Evolutionary conservation across 2,797 vertebrate genomes (phyloP).

Genomic region (Hemitrygon akajei): DNA sequence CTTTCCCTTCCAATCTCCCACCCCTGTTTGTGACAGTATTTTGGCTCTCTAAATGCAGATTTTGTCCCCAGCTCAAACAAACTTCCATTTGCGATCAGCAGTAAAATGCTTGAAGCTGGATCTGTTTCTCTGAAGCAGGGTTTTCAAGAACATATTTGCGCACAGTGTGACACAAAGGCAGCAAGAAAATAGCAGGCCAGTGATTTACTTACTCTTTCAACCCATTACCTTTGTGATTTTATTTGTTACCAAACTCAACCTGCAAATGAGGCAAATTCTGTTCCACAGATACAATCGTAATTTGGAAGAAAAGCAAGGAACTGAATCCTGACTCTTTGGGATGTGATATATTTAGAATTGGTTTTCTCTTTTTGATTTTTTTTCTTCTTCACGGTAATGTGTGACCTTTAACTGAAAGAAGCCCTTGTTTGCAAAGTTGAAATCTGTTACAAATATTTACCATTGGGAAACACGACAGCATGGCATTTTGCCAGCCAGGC

Average conservation of each 20-base stretch:
- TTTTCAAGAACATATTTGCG: slow-evolving; percentile 44
- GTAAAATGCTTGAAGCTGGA: slow-evolving; percentile 52
- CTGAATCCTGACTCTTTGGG: slow-evolving; percentile 70
- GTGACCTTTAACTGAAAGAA: slow-evolving; percentile 78
- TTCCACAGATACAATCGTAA: background rate
- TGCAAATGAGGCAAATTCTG: background rate
- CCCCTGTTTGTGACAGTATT: background rate
- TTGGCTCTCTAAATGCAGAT: background rate
- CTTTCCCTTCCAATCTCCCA: background rate
- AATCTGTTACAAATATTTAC: slow-evolving; percentile 99
- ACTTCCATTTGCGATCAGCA: slow-evolving; percentile 51
- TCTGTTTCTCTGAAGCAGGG: slow-evolving; percentile 50
- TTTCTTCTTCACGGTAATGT: slow-evolving; percentile 69
- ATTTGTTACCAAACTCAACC: background rate
- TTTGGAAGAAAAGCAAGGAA: slow-evolving; percentile 65
- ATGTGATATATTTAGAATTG: slow-evolving; percentile 77
- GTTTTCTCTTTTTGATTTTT: slow-evolving; percentile 68
- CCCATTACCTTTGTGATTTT: background rate
- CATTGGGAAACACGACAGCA: slow-evolving; percentile 71
- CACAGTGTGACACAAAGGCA: background rate
- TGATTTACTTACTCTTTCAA: background rate
- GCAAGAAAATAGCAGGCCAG: background rate
- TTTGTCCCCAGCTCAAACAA: background rate
- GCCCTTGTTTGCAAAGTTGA: slow-evolving; percentile 84
- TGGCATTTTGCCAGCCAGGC: slow-evolving; percentile 83